Evolutionary conservation across 92 coral and sea anemone species (phyloP).

Genomic region (Nematostella vectensis): DNA sequence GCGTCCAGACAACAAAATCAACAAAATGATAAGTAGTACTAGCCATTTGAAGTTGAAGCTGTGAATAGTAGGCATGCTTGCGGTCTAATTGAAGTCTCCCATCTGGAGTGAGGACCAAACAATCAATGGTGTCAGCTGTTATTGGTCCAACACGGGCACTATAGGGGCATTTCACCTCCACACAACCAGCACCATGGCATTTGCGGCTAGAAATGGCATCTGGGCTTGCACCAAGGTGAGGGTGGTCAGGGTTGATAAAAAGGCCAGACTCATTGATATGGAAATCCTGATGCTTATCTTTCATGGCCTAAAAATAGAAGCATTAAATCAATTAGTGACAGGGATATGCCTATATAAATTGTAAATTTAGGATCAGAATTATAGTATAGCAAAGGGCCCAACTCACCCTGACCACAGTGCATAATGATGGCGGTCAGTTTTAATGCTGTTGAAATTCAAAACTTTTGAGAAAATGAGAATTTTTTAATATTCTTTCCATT

Average conservation of each 20-base stretch:
- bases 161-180: conserved; percentile 45
- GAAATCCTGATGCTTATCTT: conserved; percentile 34
- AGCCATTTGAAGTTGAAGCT: conserved; percentile 45
- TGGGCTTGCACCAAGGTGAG: conserved; percentile 44
- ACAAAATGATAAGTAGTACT: conserved; percentile 14
- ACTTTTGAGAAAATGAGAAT: no score
- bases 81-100: no score
- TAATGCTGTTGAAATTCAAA: no score
- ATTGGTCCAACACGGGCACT: conserved; percentile 12
- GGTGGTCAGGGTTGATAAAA: conserved; percentile 32
- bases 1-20: conserved; percentile 67
- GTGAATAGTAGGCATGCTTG: conserved; percentile 43
- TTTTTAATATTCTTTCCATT: no score
- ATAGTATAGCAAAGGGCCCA: no score
- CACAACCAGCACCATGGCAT: conserved; percentile 45
- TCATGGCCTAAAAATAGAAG: conserved; percentile 19
- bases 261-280: conserved; percentile 35
- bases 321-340: no score
- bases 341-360: no score
- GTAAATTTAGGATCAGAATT: no score
- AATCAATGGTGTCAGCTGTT: conserved; percentile 11
- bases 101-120: no score
- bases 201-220: conserved; percentile 39
- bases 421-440: no score
- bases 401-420: no score